Conservation (phyloP, 2,113 vertebrate species). For the Tachysurus fulvidraco region DNA sequence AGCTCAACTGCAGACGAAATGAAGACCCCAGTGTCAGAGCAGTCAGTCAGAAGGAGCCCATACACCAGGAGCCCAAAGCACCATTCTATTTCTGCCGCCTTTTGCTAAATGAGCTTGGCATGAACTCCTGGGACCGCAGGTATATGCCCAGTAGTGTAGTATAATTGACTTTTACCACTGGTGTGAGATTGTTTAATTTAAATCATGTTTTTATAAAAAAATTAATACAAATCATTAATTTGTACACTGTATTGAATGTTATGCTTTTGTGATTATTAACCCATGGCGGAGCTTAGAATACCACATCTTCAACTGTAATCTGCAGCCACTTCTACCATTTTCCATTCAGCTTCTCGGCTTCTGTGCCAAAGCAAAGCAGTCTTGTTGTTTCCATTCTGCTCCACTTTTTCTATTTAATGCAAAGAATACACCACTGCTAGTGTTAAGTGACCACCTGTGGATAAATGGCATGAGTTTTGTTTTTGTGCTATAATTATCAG, state of each 20-base stretch:
- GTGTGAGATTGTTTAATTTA: neutral
- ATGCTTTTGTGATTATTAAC: neutral
- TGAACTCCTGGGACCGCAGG: slow-evolving; percentile 99
- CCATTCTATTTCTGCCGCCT: slow-evolving; percentile 96
- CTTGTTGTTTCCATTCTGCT: slow-evolving; percentile 67
- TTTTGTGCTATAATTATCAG: slow-evolving; percentile 1
- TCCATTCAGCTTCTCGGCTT: slow-evolving; percentile 58
- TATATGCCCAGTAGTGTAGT: slow-evolving; percentile 55
- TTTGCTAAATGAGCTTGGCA: slow-evolving; percentile 89
- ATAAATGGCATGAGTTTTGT: neutral
- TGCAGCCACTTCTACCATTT: slow-evolving; percentile 61
- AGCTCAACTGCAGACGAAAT: slow-evolving; percentile 68
- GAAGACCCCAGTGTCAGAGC: slow-evolving; percentile 70
- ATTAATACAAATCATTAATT: too few species aligned
- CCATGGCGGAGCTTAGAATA: neutral
- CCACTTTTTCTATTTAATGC: slow-evolving; percentile 53
- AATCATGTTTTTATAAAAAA: neutral
- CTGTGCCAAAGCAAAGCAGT: neutral
- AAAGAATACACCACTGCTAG: slow-evolving; percentile 71
- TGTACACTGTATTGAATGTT: neutral
- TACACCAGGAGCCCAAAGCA: slow-evolving; percentile 80
- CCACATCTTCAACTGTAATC: neutral
- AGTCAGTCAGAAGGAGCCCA: slow-evolving; percentile 75
- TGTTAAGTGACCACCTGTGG: slow-evolving; percentile 45
- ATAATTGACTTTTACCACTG: neutral